These are phyloP conservation scores for Ammodytes marinus DNA, from an alignment of 2,113 vertebrate species.

Conservation along the genomic window DNA sequence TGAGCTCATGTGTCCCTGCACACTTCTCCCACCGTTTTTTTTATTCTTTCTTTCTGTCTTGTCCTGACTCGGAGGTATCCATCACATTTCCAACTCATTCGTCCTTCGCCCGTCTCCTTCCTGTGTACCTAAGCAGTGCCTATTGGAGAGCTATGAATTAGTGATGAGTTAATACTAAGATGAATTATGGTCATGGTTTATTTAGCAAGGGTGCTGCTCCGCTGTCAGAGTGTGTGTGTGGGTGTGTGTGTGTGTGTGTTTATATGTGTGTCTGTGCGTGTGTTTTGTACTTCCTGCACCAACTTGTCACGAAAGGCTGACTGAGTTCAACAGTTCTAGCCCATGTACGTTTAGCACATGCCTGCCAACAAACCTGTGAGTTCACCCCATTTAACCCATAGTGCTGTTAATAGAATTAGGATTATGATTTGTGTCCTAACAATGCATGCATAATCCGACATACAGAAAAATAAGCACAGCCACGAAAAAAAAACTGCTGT, in stretches of 20 bases:
- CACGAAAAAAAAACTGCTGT: neutral
- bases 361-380: neutral
- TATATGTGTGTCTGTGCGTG: neutral
- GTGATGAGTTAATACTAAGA: conserved; percentile 75
- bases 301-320: conserved; percentile 29
- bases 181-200: conserved; percentile 76
- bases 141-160: conserved; percentile 69
- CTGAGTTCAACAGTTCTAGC: conserved; percentile 9
- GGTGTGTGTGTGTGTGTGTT: conserved; percentile 37
- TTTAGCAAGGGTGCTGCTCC: conserved; percentile 58
- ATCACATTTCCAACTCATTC: conserved; percentile 32
- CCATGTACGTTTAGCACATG: neutral
- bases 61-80: conserved; percentile 11
- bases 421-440: conserved; percentile 34
- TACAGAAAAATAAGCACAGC: neutral
- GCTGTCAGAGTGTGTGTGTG: conserved; percentile 19
- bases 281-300: conserved; percentile 23
- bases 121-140: conserved; percentile 50
- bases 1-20: conserved; percentile 45
- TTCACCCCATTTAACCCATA: neutral
- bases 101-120: conserved; percentile 6
- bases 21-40: conserved; percentile 42
- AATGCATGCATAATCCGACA: conserved; percentile 30
- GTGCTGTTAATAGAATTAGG: conserved; percentile 26
- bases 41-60: conserved; percentile 39